phyloP scores from a whole-genome alignment of 2,888 invertebrate species.

The Gryllus longicercus region DNA sequence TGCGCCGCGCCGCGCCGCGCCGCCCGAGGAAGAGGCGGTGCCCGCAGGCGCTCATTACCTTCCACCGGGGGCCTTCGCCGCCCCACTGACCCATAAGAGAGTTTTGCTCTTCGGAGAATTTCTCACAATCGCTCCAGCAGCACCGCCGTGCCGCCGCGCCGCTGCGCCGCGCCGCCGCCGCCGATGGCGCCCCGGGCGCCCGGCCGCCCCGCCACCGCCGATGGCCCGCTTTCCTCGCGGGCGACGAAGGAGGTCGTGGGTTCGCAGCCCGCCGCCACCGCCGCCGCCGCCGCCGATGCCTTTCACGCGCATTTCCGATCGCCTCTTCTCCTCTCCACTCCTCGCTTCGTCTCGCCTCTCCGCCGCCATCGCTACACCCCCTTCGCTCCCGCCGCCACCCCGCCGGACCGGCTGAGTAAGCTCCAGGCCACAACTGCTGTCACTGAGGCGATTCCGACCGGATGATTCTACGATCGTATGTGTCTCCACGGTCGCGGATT shows the following conservation, averaged over 20 bases:
- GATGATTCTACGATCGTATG: too few species aligned
- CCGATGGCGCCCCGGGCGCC: not conserved
- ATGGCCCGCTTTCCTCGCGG: conserved; percentile 17
- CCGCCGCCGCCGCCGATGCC: not conserved
- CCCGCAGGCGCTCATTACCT: not conserved
- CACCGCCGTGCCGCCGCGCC: not conserved
- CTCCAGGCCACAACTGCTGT: too few species aligned
- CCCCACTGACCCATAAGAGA: conserved; percentile 6
- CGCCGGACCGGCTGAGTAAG: too few species aligned
- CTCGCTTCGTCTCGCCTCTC: not conserved
- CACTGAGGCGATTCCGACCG: too few species aligned
- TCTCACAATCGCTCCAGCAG: not conserved
- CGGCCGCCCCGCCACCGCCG: not conserved
- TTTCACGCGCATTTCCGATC: conserved; percentile 17
- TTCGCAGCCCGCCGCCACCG: not conserved
- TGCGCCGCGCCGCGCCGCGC: too few species aligned
- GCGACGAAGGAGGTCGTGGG: conserved; percentile 17
- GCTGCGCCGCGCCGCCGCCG: not conserved
- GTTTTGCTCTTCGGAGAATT: conserved; percentile 10
- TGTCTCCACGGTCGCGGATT: too few species aligned
- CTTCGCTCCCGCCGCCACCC: too few species aligned
- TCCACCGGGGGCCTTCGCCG: not conserved
- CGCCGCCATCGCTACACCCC: not conserved
- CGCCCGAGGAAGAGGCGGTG: not conserved
- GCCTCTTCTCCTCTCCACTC: not conserved